Evolutionary conservation across 1,140 invertebrate genomes (phyloP).

Genomic region (Aethina tumida): DNA sequence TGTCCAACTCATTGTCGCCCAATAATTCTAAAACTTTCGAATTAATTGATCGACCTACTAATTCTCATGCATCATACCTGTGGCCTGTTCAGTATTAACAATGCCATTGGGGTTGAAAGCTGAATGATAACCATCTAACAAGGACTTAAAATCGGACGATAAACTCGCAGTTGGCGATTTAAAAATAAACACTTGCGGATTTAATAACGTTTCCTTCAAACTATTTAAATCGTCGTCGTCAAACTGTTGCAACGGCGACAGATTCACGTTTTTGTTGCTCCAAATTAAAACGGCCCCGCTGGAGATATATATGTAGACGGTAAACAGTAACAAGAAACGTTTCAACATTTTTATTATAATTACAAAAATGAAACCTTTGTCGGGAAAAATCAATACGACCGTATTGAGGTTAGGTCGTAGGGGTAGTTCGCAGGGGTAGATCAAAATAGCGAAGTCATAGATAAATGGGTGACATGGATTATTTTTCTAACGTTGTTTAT

Average conservation of each 20-base stretch:
- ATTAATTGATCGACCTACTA: slow-evolving; percentile 7
- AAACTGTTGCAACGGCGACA: slow-evolving; percentile 24
- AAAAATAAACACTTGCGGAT: slow-evolving; percentile 19
- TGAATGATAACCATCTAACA: slow-evolving; percentile 16
- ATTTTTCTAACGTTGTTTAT: no score
- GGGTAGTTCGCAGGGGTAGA: no score
- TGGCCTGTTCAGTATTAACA: slow-evolving; percentile 17
- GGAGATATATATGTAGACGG: slow-evolving; percentile 13
- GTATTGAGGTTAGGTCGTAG: no score
- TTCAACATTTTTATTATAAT: no score
- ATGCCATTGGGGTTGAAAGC: slow-evolving; percentile 26
- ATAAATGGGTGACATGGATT: no score
- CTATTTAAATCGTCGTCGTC: slow-evolving; percentile 21
- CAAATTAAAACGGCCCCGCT: slow-evolving; percentile 22
- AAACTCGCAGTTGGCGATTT: slow-evolving; percentile 13
- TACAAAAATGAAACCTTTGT: no score
- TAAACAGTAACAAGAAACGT: slow-evolving; percentile 9
- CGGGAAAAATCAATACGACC: no score
- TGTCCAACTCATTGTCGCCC: slow-evolving; percentile 17
- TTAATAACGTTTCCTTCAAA: slow-evolving; percentile 17
- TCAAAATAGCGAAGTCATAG: no score
- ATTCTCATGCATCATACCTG: slow-evolving; percentile 16
- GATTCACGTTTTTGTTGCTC: slow-evolving; percentile 24
- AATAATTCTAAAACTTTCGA: slow-evolving; percentile 14
- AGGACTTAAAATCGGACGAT: slow-evolving; percentile 16